These are phyloP conservation scores for Ennomos erosarius DNA, from an alignment of 2,888 invertebrate genomes.

Conservation along the genomic window DNA sequence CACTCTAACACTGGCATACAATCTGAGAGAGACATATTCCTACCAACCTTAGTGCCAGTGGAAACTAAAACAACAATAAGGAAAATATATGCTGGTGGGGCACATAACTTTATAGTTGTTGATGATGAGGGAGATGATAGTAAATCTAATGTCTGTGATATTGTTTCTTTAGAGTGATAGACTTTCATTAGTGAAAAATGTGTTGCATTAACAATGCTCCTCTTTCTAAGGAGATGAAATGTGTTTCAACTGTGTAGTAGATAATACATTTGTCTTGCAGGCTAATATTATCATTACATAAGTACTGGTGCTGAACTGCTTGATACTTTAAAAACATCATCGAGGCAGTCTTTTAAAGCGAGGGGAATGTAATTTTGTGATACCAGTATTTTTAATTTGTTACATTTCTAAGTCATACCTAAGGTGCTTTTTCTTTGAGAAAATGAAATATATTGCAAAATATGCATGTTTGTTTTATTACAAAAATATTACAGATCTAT, in stretches of 20 bases:
- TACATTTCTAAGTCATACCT: slow-evolving; percentile 19
- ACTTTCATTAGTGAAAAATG: not conserved
- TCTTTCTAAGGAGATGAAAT: no score
- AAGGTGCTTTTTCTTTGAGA: slow-evolving; percentile 28
- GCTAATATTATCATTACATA: no score
- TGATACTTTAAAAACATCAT: no score
- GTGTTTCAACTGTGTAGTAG: no score
- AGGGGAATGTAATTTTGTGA: no score
- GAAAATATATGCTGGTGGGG: slow-evolving; percentile 73
- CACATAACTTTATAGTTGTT: slow-evolving; percentile 73
- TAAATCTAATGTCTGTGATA: slow-evolving; percentile 11
- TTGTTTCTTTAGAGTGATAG: not conserved
- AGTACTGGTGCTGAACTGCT: no score
- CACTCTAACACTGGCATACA: slow-evolving; percentile 92
- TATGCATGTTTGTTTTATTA: slow-evolving; percentile 12
- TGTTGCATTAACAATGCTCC: no score
- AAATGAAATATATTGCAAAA: slow-evolving; percentile 16
- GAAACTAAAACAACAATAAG: slow-evolving; percentile 51
- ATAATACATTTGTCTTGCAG: no score
- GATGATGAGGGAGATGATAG: slow-evolving; percentile 39
- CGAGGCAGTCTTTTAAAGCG: no score
- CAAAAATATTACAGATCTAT: slow-evolving; percentile 2
- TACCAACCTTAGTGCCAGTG: slow-evolving; percentile 64
- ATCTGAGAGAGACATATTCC: slow-evolving; percentile 60
- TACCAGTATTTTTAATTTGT: not conserved